Evolutionary conservation across 1,140 invertebrate species (phyloP), one percentile per base, ranked within the genome.

Genomic region (Scaptomyza hsui): DNA sequence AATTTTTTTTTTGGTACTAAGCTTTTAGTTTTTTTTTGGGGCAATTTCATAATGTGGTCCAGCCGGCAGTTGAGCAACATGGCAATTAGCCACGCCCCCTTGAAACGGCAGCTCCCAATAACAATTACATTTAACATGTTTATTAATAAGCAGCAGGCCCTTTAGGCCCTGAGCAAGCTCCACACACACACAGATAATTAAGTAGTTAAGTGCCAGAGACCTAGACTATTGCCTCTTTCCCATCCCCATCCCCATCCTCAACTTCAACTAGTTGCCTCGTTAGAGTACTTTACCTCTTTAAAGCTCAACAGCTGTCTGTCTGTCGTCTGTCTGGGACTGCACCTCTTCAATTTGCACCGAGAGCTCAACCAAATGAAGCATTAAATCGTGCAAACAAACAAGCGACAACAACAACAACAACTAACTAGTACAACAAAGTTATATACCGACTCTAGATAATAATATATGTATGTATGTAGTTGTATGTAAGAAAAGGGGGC

Each of bases 111-210:
- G 56, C 63, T 67, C 70, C 64, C 68, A 72, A 72, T 68, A 72
- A 72, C 70, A 72, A 72, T 72, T 72, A 69, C 70, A 72, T 56
- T 72, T 72, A 61, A 72, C 70, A 72, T 72, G 70, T 72, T 72
- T 72, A 72, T 72, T 72, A 72, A 68, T 72, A 72, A 68, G 55
- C 47, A 44, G 26, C 29, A 9, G 13, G 35, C 21, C 57, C 59
- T 39, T 37, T 12, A 48, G 45, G 57, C 59, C 12, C 4, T 56
- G 47, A 52, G 19, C 13, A 41, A 16, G 26, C 55, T 16, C 41
- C 42, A 39, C 48, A 29, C 35, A 18, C 26, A 60, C 32, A 53
- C 18, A 47, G 69, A 67, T 67, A 72, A 72, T 72, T 72, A 72
- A 72, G 69, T 67, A 72, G 69, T 72, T 72, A 60, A 63, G 42